phyloP scores from a whole-genome alignment of 2,888 invertebrate genomes.

The Dorcus hopei region DNA sequence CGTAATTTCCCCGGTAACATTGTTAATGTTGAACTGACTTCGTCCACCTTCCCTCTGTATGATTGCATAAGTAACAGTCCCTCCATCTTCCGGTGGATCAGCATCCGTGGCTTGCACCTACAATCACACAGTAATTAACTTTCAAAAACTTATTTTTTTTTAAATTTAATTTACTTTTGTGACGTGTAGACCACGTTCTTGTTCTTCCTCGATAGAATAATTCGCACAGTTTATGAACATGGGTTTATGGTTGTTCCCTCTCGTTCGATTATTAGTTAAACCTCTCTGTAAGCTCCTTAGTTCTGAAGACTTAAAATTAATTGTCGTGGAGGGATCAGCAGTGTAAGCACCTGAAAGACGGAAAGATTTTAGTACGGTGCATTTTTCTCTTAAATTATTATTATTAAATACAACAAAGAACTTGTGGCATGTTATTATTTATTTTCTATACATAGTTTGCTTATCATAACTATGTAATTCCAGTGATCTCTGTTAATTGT shows the following conservation, averaged over 20 bases:
- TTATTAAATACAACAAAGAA: no score
- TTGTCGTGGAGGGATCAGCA: not conserved
- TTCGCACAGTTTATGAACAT: slow-evolving; percentile 78
- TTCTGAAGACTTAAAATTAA: not conserved
- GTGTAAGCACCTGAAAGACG: not conserved
- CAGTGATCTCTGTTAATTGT: not conserved
- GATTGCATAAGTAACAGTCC: slow-evolving; percentile 80
- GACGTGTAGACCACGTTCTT: slow-evolving; percentile 67
- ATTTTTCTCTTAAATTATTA: no score
- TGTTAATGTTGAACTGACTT: slow-evolving; percentile 76
- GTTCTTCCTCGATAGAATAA: slow-evolving; percentile 78
- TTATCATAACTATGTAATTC: no score
- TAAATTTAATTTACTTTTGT: slow-evolving; percentile 61
- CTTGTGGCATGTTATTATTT: no score
- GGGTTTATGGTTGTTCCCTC: slow-evolving; percentile 78
- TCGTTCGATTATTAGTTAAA: not conserved
- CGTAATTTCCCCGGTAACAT: slow-evolving; percentile 70
- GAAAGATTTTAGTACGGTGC: not conserved
- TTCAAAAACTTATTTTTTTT: not conserved
- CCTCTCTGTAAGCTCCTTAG: not conserved
- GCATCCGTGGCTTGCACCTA: slow-evolving; percentile 71
- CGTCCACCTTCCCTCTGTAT: slow-evolving; percentile 72
- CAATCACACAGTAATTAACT: slow-evolving; percentile 16
- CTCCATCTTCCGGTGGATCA: slow-evolving; percentile 73
- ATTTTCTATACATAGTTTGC: no score